These are phyloP conservation scores for Diuraphis noxia DNA, from an alignment of 1,140 invertebrate species.

Conservation along the genomic window DNA sequence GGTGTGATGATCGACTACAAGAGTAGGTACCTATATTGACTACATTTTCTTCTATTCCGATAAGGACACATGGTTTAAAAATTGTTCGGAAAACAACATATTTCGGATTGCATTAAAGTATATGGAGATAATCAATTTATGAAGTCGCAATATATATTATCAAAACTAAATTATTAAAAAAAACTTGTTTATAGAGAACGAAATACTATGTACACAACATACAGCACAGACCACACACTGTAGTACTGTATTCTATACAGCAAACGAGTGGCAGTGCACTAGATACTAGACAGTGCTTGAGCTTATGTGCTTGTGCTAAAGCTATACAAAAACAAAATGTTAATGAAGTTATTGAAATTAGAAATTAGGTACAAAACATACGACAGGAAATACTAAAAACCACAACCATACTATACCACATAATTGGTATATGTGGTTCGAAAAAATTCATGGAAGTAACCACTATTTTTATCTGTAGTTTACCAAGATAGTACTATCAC, in stretches of 20 bases:
- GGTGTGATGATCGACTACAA: not conserved
- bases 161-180: not conserved
- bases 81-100: not conserved
- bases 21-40: not conserved
- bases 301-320: not conserved
- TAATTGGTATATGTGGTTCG: not conserved
- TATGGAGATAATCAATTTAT: not conserved
- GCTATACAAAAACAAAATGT: slow-evolving; percentile 12
- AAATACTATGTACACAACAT: not conserved
- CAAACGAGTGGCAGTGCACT: not conserved
- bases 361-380: slow-evolving; percentile 37
- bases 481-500: no score
- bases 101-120: not conserved
- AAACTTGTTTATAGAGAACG: not conserved
- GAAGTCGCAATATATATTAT: not conserved
- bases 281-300: no score
- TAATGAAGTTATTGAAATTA: slow-evolving; percentile 2
- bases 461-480: not conserved
- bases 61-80: slow-evolving; percentile 48
- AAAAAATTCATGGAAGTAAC: not conserved
- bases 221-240: not conserved
- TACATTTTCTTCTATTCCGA: slow-evolving; percentile 37
- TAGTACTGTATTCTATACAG: not conserved
- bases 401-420: not conserved
- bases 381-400: slow-evolving; percentile 29